Percentiles rank a stretch among this genome's conserved stretches.
These are phyloP conservation scores for Moxostoma hubbsi DNA, from an alignment of 2,797 vertebrate genomes.

Conservation along the genomic window DNA sequence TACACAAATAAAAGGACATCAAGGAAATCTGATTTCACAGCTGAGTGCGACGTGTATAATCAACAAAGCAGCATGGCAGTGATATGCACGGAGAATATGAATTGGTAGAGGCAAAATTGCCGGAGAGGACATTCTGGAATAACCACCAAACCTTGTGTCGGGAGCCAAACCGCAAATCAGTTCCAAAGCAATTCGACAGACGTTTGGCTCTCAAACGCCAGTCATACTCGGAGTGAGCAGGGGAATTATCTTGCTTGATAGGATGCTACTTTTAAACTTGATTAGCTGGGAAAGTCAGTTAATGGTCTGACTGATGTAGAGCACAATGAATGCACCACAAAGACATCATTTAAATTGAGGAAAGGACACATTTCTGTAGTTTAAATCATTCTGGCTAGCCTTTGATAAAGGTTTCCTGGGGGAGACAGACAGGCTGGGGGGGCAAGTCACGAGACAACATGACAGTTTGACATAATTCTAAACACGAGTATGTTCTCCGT, in stretches of 20 bases:
- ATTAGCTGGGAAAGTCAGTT: conserved; percentile 34
- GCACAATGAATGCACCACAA: neutral
- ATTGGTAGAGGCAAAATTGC: conserved; percentile 5
- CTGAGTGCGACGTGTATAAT: neutral
- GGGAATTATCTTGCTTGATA: conserved; percentile 25
- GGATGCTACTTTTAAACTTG: conserved; percentile 17
- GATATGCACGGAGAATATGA: conserved; percentile 1
- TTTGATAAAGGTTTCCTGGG: neutral
- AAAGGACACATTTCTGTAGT: conserved; percentile 13
- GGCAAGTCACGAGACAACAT: conserved; percentile 20
- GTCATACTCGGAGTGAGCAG: neutral
- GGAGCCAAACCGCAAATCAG: neutral
- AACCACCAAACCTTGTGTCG: neutral
- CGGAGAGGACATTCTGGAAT: neutral
- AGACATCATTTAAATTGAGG: conserved; percentile 13
- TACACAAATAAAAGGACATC: conserved; percentile 44
- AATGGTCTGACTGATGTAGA: conserved; percentile 26
- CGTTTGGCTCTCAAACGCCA: neutral
- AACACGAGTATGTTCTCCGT: neutral
- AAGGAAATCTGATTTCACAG: conserved; percentile 23
- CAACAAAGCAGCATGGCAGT: conserved; percentile 12
- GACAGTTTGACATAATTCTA: conserved; percentile 12
- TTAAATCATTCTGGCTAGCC: neutral
- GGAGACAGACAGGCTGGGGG: neutral
- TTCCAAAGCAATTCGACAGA: conserved; percentile 21